phyloP scores from a whole-genome alignment of 1,140 invertebrate species.

The Marisa cornuarietis region DNA sequence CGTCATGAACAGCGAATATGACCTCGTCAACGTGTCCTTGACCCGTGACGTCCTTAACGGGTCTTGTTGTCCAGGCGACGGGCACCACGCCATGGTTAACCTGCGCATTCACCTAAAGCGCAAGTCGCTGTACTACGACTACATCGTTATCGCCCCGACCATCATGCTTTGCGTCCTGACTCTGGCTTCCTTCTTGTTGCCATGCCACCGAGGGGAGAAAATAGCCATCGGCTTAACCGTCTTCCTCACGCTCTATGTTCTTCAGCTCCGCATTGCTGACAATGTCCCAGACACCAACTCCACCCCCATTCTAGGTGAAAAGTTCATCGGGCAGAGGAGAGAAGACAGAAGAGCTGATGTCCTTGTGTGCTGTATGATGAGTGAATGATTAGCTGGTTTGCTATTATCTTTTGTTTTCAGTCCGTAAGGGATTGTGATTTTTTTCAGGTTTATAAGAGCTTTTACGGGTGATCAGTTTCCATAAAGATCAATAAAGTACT shows the following conservation, averaged over 20 bases:
- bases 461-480: too few species aligned
- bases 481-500: too few species aligned
- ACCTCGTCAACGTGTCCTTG: conserved; percentile 33
- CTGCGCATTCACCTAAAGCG: conserved; percentile 48
- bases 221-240: conserved; percentile 64
- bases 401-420: too few species aligned
- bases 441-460: too few species aligned
- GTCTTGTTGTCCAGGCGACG: conserved; percentile 52
- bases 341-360: too few species aligned
- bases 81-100: conserved; percentile 53
- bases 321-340: too few species aligned
- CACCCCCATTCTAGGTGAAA: conserved; percentile 62
- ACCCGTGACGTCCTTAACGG: conserved; percentile 32
- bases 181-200: conserved; percentile 59
- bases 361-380: too few species aligned
- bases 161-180: conserved; percentile 63
- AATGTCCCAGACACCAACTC: conserved; percentile 65
- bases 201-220: conserved; percentile 63
- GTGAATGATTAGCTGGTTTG: too few species aligned
- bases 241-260: conserved; percentile 63
- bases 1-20: conserved; percentile 56
- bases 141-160: conserved; percentile 64
- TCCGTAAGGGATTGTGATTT: too few species aligned
- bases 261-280: conserved; percentile 63
- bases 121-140: conserved; percentile 63